Conservation (phyloP, 2,888 invertebrate genomes). For the Cylloceria caligata region DNA sequence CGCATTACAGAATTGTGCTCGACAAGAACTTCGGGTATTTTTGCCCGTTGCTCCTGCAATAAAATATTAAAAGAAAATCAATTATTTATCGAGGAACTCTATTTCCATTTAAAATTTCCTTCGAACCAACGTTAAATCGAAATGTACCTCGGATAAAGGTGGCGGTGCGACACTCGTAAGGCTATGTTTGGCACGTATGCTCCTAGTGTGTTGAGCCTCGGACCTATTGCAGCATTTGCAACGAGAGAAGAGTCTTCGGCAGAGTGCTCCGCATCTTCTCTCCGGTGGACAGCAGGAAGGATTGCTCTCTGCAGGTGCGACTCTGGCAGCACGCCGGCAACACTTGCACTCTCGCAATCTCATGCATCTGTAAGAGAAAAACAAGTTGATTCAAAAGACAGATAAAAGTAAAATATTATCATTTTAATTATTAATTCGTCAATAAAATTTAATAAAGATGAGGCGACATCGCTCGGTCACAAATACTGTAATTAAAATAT, state of each 20-base stretch:
- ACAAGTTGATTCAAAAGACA: neutral
- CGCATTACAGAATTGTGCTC: slow-evolving; percentile 95
- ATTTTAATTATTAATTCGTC: no score
- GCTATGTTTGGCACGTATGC: slow-evolving; percentile 83
- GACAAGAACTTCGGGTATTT: slow-evolving; percentile 91
- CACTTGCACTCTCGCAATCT: slow-evolving; percentile 75
- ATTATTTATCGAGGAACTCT: slow-evolving; percentile 6
- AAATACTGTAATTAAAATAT: no score
- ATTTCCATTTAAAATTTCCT: neutral
- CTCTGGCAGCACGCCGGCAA: slow-evolving; percentile 75
- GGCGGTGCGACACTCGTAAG: slow-evolving; percentile 82
- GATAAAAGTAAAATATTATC: slow-evolving; percentile 22
- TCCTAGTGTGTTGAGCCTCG: slow-evolving; percentile 75
- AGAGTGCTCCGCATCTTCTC: slow-evolving; percentile 78
- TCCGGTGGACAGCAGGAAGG: slow-evolving; percentile 80
- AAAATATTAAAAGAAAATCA: slow-evolving; percentile 22
- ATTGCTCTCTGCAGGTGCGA: slow-evolving; percentile 78
- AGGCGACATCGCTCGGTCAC: no score
- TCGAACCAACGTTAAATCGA: neutral
- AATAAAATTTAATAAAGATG: no score
- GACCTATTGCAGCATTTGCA: slow-evolving; percentile 68
- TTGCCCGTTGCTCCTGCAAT: slow-evolving; percentile 89
- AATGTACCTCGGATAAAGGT: slow-evolving; percentile 82
- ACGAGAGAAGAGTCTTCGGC: slow-evolving; percentile 74
- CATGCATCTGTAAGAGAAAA: slow-evolving; percentile 70